These are phyloP conservation scores for Nicator chloris DNA, from an alignment of 2,113 vertebrate genomes.

Conservation along the genomic window DNA sequence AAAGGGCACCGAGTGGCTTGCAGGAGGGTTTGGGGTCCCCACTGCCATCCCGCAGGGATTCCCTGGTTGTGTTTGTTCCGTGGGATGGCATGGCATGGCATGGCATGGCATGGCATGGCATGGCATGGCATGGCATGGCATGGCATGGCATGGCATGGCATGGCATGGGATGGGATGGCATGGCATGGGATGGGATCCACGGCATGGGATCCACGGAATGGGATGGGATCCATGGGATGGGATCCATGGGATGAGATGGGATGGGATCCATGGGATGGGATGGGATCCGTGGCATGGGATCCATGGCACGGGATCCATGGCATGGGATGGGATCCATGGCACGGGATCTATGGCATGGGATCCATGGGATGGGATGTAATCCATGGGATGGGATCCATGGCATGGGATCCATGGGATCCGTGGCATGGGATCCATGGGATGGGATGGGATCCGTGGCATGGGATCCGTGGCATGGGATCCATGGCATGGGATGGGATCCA, in stretches of 20 bases:
- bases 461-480: no score
- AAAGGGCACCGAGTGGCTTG: not conserved
- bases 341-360: no score
- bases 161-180: not conserved
- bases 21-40: not conserved
- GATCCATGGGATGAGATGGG: no score
- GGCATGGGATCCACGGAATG: not conserved
- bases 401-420: no score
- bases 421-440: not conserved
- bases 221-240: not conserved
- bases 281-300: no score
- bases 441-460: not conserved
- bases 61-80: not conserved
- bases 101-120: not conserved
- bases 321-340: not conserved
- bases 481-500: not conserved
- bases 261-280: no score
- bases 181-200: no score
- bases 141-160: not conserved
- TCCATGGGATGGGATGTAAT: not conserved
- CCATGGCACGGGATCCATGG: not conserved
- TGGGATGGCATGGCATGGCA: not conserved
- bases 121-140: no score
- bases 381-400: not conserved
- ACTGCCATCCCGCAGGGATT: not conserved